Base-by-base conservation (phyloP, 2,888 invertebrate genomes). In the Chaetoderma sp. region DNA sequence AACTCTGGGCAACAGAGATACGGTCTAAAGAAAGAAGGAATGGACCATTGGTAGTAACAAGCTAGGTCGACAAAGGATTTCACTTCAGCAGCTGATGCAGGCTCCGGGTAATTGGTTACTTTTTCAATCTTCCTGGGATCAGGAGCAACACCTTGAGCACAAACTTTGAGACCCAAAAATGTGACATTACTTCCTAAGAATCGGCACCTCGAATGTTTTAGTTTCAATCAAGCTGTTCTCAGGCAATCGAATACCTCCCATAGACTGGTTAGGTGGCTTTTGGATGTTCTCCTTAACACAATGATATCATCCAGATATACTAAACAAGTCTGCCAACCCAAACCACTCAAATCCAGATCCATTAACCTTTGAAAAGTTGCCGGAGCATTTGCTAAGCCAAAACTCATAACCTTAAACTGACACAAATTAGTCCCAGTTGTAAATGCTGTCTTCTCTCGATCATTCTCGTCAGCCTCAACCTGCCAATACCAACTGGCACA, bases 361-460 rank as follows among this genome's bases (percentile, higher is more conserved):
- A n/a, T n/a, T n/a, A n/a, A n/a, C n/a, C n/a, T 52, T 44, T 73
- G 64, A 30, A 71, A 71, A 16, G 64, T 66, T 8, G 65, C 63
- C 1, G 65, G 60, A 28, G 59, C 59, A 50, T 67, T 68, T 5
- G 33, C 55, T 23, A 73, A 52, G 16, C 71, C 71, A 52, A n/a
- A n/a, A n/a, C n/a, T n/a, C n/a, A n/a, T n/a, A n/a, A n/a, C n/a
- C n/a, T n/a, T n/a, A n/a, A n/a, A 70, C 60, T 21, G 68, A 65
- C 45, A 65, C 23, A 39, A 68, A 71, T 33, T 72, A 69, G 39
- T 50, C 39, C 63, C 68, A 13, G 65, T 65, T 10, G 60, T 54
- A 59, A 74, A 72, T 44, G 71, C 70, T 10, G 74, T 71, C 55
- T 72, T 72, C n/a, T n/a, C n/a, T n/a, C n/a, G n/a, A n/a, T n/a